Evolutionary conservation across 2,113 vertebrate genomes (phyloP).

Genomic region (Marmota flaviventris): DNA sequence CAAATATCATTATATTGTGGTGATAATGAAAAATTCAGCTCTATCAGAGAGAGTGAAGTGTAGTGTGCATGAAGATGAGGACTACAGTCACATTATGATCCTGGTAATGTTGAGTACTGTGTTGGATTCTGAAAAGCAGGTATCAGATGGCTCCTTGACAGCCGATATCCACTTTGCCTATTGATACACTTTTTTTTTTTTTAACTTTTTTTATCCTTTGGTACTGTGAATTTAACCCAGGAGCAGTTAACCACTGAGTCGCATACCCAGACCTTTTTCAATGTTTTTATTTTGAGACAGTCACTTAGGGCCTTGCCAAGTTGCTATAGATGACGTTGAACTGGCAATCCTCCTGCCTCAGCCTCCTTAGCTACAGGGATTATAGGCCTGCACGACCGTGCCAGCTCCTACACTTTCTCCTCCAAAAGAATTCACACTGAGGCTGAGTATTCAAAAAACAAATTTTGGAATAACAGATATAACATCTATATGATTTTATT

Average conservation of each 20-base stretch:
- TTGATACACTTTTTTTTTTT: neutral
- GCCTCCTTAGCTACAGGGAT: no score
- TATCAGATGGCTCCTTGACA: neutral
- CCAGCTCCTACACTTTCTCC: neutral
- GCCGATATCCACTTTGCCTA: neutral
- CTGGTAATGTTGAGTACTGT: accelerated
- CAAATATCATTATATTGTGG: no score
- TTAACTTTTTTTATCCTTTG: neutral
- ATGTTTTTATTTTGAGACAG: no score
- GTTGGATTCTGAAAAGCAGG: neutral
- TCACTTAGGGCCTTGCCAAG: no score
- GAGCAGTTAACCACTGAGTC: no score
- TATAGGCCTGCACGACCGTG: no score
- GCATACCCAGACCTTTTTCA: no score
- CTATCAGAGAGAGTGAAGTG: neutral
- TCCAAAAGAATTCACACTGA: neutral
- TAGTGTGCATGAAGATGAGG: neutral
- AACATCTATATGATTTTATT: neutral
- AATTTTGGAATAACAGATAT: neutral
- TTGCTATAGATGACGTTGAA: no score
- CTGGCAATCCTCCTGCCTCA: no score
- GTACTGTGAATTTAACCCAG: no score
- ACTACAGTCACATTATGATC: accelerated
- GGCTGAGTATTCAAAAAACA: neutral
- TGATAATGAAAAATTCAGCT: neutral